Percentiles rank a stretch among this genome's conserved stretches.
Evolutionary conservation across 1,140 invertebrate genomes (phyloP).

Genomic region (Drosophila murphyi): DNA sequence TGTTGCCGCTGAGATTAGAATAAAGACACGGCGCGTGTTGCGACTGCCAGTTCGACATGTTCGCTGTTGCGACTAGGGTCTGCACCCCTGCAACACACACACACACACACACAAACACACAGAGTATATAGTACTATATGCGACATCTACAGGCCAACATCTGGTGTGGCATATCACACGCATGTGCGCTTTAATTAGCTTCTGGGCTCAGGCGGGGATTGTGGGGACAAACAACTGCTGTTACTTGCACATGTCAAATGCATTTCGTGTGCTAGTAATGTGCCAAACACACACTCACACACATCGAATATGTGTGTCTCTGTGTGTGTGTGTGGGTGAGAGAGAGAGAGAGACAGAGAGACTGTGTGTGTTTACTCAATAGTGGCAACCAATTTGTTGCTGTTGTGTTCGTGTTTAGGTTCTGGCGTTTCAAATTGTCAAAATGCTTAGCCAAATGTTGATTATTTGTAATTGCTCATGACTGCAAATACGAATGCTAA

Average conservation of each 20-base stretch:
- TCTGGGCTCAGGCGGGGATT: not conserved
- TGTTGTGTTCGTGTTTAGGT: conserved; percentile 54
- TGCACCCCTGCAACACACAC: not conserved
- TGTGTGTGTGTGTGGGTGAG: too few relatives aligned
- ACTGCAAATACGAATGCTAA: conserved; percentile 42
- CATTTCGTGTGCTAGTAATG: conserved; percentile 45
- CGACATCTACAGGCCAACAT: conserved; percentile 59
- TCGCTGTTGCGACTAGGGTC: conserved; percentile 31
- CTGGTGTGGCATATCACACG: conserved; percentile 76
- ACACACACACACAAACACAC: not conserved
- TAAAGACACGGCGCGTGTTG: conserved; percentile 45
- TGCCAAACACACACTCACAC: conserved; percentile 30
- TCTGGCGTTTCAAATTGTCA: conserved; percentile 49
- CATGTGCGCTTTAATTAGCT: conserved; percentile 76
- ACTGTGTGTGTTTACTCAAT: conserved; percentile 53
- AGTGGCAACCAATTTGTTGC: conserved; percentile 27
- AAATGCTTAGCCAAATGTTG: conserved; percentile 52
- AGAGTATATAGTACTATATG: not conserved
- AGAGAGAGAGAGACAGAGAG: not conserved
- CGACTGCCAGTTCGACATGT: conserved; percentile 39
- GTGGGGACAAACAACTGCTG: conserved; percentile 16
- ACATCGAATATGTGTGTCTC: not conserved
- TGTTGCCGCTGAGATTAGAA: conserved; percentile 75
- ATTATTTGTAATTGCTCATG: conserved; percentile 42
- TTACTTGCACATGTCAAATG: conserved; percentile 62